Evolutionary conservation across 2,797 vertebrate genomes (phyloP).

Genomic region (Dermochelys coriacea): DNA sequence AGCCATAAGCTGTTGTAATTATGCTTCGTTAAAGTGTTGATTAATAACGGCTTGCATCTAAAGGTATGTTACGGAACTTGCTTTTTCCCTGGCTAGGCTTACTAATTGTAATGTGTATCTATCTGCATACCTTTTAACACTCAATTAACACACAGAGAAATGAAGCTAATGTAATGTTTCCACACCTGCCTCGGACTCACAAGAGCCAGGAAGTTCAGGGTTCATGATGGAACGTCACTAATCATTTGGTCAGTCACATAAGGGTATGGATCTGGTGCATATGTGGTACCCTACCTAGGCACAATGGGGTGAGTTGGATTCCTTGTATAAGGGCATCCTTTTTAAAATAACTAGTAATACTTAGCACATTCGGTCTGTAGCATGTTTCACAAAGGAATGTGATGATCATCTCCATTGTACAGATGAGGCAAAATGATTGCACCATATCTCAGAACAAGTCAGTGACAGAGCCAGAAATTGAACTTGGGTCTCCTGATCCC

Average conservation of each 20-base stretch:
- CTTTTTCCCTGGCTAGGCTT: slow-evolving; percentile 63
- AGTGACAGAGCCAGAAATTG: no score
- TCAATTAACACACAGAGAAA: slow-evolving; percentile 63
- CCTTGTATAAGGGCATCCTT: no score
- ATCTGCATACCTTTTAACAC: slow-evolving; percentile 73
- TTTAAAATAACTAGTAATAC: background rate
- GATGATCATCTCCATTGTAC: background rate
- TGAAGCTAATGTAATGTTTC: slow-evolving; percentile 53
- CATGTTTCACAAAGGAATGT: background rate
- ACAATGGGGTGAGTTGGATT: background rate
- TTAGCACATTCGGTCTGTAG: background rate
- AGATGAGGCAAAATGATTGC: background rate
- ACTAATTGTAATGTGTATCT: slow-evolving; percentile 74
- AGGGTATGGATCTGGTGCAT: background rate
- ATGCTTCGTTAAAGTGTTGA: slow-evolving; percentile 82
- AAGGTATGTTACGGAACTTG: slow-evolving; percentile 66
- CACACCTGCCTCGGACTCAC: slow-evolving; percentile 13
- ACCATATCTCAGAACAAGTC: background rate
- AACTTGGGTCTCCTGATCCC: background rate
- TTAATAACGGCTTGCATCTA: slow-evolving; percentile 76
- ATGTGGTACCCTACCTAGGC: slow-evolving; percentile 1
- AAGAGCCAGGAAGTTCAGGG: background rate
- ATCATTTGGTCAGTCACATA: slow-evolving; percentile 11
- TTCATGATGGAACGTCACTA: background rate
- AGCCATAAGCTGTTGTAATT: slow-evolving; percentile 81